A percentile compares a stretch with the other conserved stretches of the same genome.
Evolutionary conservation across 2,888 invertebrate genomes (phyloP).

Genomic region (Malacosoma neustria): DNA sequence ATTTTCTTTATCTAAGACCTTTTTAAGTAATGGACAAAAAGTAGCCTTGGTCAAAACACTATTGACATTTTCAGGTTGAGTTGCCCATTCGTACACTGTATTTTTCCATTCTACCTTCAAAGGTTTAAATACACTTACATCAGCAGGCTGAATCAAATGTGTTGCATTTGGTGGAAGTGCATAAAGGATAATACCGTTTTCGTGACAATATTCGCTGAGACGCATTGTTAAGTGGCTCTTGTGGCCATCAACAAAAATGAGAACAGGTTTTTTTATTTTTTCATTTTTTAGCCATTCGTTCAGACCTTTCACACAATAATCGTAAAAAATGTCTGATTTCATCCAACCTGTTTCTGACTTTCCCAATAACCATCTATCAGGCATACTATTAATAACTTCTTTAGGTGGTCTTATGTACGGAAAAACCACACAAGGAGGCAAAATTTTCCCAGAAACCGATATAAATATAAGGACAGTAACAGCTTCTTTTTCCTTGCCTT

Average conservation of each 20-base stretch:
- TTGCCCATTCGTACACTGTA: slow-evolving; percentile 8
- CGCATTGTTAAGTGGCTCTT: slow-evolving; percentile 19
- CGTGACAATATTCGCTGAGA: slow-evolving; percentile 13
- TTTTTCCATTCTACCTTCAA: slow-evolving; percentile 13
- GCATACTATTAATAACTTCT: slow-evolving; percentile 12
- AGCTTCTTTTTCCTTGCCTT: slow-evolving; percentile 22
- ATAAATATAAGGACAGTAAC: slow-evolving; percentile 22
- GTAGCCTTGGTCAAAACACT: slow-evolving; percentile 15
- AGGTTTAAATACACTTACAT: slow-evolving; percentile 18
- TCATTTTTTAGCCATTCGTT: slow-evolving; percentile 15
- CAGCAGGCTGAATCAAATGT: slow-evolving; percentile 20
- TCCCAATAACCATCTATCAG: slow-evolving; percentile 17
- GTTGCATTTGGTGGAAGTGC: slow-evolving; percentile 22
- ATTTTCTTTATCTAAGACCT: slow-evolving; percentile 4
- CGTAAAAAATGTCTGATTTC: slow-evolving; percentile 16
- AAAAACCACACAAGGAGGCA: slow-evolving; percentile 15
- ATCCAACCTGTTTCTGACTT: slow-evolving; percentile 8
- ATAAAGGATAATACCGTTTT: slow-evolving; percentile 15
- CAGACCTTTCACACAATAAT: slow-evolving; percentile 20
- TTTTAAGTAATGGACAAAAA: slow-evolving; percentile 15
- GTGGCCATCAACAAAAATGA: slow-evolving; percentile 21
- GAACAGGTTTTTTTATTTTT: slow-evolving; percentile 13
- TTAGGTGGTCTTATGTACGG: slow-evolving; percentile 14
- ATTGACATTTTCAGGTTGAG: slow-evolving; percentile 15
- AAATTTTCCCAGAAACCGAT: slow-evolving; percentile 16